These are phyloP conservation scores for Lateolabrax maculatus DNA, from an alignment of 2,797 vertebrate genomes.

Conservation along the genomic window DNA sequence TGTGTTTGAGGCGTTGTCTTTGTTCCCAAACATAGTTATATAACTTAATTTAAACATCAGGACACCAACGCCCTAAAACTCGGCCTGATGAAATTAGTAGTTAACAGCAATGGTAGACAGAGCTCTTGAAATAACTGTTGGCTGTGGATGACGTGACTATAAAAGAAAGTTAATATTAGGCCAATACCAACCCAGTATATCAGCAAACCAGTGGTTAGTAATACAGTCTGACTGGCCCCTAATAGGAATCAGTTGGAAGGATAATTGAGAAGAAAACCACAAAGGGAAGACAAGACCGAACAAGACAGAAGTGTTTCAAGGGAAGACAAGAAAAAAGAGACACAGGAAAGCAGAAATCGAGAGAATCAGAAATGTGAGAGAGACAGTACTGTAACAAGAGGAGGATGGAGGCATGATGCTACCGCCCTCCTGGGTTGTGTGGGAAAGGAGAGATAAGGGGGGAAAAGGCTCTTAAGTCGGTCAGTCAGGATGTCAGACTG, in stretches of 20 bases:
- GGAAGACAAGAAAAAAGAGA: neutral
- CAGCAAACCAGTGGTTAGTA: neutral
- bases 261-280: neutral
- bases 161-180: neutral
- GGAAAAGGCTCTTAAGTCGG: conserved; percentile 21
- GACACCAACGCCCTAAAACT: neutral
- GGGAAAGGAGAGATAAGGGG: conserved; percentile 29
- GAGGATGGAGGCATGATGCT: conserved; percentile 18
- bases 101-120: neutral
- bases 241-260: neutral
- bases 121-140: neutral
- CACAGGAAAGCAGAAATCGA: conserved; percentile 16
- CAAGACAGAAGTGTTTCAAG: neutral
- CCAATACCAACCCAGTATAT: neutral
- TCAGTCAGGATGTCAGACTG: conserved; percentile 44
- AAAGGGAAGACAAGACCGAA: neutral
- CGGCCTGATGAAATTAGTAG: conserved; percentile 6
- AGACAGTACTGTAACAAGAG: conserved; percentile 32
- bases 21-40: no score
- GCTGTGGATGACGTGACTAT: neutral
- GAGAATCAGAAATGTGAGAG: conserved; percentile 20
- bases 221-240: neutral
- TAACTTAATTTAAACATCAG: no score
- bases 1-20: no score
- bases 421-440: neutral